These are phyloP conservation scores for Leptinotarsa juncta DNA, from an alignment of 2,888 invertebrate species.

Conservation along the genomic window DNA sequence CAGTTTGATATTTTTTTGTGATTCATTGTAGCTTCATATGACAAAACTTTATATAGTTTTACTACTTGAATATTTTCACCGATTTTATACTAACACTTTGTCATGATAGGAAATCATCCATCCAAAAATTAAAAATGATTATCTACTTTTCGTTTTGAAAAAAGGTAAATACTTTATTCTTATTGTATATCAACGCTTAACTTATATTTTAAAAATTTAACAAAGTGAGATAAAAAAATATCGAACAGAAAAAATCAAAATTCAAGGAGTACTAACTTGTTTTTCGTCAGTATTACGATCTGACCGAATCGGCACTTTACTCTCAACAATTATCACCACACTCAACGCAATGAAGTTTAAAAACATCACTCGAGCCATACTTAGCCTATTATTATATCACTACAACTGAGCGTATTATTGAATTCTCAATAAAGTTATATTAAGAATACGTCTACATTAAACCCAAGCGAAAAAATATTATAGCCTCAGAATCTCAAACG, in stretches of 20 bases:
- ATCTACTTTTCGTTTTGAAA: too few relatives aligned
- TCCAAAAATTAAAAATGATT: too few relatives aligned
- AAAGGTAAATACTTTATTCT: too few relatives aligned
- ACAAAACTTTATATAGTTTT: too few relatives aligned
- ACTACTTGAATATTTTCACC: too few relatives aligned
- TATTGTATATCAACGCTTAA: too few relatives aligned
- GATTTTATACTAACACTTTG: too few relatives aligned
- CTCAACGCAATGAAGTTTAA: background rate
- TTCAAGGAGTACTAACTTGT: background rate
- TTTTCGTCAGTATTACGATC: background rate
- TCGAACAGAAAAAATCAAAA: background rate
- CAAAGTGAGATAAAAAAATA: too few relatives aligned
- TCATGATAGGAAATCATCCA: too few relatives aligned
- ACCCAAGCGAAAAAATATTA: background rate
- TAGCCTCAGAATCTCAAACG: background rate
- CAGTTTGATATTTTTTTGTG: too few relatives aligned
- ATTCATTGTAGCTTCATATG: too few relatives aligned
- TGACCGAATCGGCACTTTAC: background rate
- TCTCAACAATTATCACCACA: background rate
- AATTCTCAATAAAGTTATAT: conserved; percentile 1
- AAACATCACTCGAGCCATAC: background rate
- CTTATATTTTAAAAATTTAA: too few relatives aligned
- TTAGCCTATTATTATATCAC: background rate
- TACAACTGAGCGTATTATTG: background rate
- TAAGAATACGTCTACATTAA: background rate